Evolutionary conservation across 2,888 invertebrate species (phyloP).

Genomic region (Pollenia griseotomentosa): DNA sequence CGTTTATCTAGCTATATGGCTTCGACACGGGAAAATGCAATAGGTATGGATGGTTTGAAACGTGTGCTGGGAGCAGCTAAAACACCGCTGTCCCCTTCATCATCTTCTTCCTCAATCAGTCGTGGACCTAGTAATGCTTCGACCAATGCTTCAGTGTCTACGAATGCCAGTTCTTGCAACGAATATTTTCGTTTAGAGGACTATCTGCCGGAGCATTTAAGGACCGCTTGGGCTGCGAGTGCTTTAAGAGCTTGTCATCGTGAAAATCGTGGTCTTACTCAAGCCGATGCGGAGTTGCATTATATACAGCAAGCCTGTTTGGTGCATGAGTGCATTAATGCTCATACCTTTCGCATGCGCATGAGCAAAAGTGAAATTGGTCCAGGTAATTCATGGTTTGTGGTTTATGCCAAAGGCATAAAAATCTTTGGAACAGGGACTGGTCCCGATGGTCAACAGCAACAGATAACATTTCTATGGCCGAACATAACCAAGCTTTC

Average conservation of each 20-base stretch:
- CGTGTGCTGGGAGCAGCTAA: conserved; percentile 74
- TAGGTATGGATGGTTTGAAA: conserved; percentile 73
- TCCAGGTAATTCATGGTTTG: conserved; percentile 93
- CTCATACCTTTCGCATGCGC: conserved; percentile 93
- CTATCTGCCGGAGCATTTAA: conserved; percentile 90
- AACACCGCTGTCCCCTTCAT: conserved; percentile 75
- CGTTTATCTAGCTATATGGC: conserved; percentile 79
- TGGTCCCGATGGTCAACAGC: conserved; percentile 84
- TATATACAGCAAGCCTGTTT: conserved; percentile 96
- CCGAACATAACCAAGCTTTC: conserved; percentile 97
- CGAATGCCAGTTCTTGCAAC: conserved; percentile 65
- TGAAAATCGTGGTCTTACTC: conserved; percentile 91
- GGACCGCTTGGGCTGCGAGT: conserved; percentile 85
- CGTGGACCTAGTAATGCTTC: conserved; percentile 71
- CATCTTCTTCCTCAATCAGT: conserved; percentile 76
- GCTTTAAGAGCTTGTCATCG: conserved; percentile 90
- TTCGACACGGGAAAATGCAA: conserved; percentile 73
- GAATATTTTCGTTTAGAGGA: conserved; percentile 92
- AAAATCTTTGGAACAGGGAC: conserved; percentile 90
- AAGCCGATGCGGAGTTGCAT: conserved; percentile 92
- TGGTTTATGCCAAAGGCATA: conserved; percentile 96
- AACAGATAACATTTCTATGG: conserved; percentile 95
- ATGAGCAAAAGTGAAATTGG: conserved; percentile 90
- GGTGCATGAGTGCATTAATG: conserved; percentile 93
- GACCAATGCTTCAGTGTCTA: conserved; percentile 68